Conservation (phyloP, 2,888 invertebrate species). For the Parasteatoda lunata region DNA sequence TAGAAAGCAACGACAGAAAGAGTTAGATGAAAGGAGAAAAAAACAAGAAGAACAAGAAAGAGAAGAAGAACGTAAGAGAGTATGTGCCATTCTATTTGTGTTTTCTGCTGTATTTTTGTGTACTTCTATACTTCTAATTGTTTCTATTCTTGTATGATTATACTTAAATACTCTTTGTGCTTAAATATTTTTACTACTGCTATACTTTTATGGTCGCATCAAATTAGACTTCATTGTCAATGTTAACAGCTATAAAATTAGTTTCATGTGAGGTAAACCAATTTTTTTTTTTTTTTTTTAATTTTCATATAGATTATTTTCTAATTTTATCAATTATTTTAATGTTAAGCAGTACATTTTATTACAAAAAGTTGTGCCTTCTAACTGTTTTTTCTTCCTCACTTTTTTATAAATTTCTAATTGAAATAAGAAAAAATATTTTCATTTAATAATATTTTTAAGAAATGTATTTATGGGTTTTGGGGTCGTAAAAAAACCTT, state of each 20-base stretch:
- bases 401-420: too few species aligned
- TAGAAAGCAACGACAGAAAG: constrained; percentile 84
- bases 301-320: too few species aligned
- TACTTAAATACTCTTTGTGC: not conserved
- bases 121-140: not conserved
- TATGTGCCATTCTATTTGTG: constrained; percentile 25
- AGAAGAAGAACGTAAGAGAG: constrained; percentile 72
- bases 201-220: not conserved
- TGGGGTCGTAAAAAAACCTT: too few species aligned
- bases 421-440: too few species aligned
- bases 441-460: too few species aligned
- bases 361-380: too few species aligned
- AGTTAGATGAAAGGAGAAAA: constrained; percentile 84
- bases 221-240: not conserved
- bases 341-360: too few species aligned
- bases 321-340: too few species aligned
- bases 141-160: not conserved
- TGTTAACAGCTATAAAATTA: constrained; percentile 9
- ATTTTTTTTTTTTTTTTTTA: too few species aligned
- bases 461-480: too few species aligned
- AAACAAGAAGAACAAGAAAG: constrained; percentile 80
- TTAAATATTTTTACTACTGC: too few species aligned
- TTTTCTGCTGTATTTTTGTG: constrained; percentile 65
- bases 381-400: too few species aligned
- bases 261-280: not conserved